Evolutionary conservation across 2,888 invertebrate species (phyloP).

Genomic region (Andricus curvator): DNA sequence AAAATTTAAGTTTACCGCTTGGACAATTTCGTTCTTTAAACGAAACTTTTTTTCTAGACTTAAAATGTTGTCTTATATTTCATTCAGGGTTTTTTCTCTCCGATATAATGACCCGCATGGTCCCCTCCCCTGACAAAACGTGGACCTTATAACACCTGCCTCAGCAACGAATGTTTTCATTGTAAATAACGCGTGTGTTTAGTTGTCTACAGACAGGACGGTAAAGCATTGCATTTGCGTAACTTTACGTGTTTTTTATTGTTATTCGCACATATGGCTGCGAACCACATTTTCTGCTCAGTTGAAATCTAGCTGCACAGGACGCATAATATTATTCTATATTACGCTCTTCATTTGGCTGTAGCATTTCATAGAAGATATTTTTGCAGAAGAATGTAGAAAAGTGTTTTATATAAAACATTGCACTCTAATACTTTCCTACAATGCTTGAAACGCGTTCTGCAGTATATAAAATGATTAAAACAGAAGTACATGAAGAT

Average conservation of each 20-base stretch:
- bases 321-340: no score
- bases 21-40: conserved; percentile 37
- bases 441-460: conserved; percentile 76
- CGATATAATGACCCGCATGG: conserved; percentile 42
- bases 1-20: conserved; percentile 44
- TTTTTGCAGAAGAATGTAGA: no score
- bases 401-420: conserved; percentile 5
- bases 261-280: neutral
- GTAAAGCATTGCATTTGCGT: conserved; percentile 36
- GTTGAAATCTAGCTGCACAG: neutral
- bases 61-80: neutral
- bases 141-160: conserved; percentile 67
- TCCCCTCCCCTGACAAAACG: conserved; percentile 36
- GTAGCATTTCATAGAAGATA: no score
- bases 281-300: neutral
- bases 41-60: neutral
- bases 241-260: neutral
- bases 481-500: conserved; percentile 76
- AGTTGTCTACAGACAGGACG: neutral
- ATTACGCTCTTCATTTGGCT: no score
- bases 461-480: conserved; percentile 78
- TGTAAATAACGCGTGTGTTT: neutral
- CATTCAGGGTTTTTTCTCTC: neutral
- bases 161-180: conserved; percentile 70
- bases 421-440: neutral